These are phyloP conservation scores for Eupeodes corollae DNA, from an alignment of 1,140 invertebrate species.

Conservation along the genomic window DNA sequence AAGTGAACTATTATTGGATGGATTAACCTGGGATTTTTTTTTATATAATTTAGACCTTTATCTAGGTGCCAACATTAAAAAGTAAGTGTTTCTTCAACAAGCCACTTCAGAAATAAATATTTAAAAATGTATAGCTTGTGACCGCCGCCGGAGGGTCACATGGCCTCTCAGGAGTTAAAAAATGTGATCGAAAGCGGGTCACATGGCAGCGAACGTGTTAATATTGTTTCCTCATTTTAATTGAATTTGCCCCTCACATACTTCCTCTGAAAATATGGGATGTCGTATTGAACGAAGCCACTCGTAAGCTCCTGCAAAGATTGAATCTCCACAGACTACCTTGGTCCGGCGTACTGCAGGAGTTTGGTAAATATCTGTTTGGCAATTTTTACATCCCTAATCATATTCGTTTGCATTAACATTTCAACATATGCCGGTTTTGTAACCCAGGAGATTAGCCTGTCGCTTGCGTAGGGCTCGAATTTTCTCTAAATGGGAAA, in stretches of 20 bases:
- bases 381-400: conserved; percentile 65
- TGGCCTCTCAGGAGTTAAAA: too few relatives aligned
- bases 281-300: conserved; percentile 73
- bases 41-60: too few relatives aligned
- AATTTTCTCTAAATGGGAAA: conserved; percentile 65
- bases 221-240: conserved; percentile 59
- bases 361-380: conserved; percentile 59
- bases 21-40: too few relatives aligned
- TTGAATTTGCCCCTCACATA: conserved; percentile 51
- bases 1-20: too few relatives aligned
- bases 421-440: conserved; percentile 68
- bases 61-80: too few relatives aligned
- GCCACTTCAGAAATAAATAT: too few relatives aligned
- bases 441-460: conserved; percentile 67
- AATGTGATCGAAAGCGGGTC: too few relatives aligned
- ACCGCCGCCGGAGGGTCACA: too few relatives aligned
- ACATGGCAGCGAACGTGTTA: too few relatives aligned
- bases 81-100: too few relatives aligned
- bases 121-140: too few relatives aligned
- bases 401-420: conserved; percentile 93
- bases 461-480: conserved; percentile 53
- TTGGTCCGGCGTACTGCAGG: conserved; percentile 51
- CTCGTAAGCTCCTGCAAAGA: conserved; percentile 65
- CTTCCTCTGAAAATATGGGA: conserved; percentile 74
- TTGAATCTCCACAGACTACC: conserved; percentile 64